A percentile compares a stretch with the other conserved stretches of the same genome.
Conservation (phyloP, 2,888 invertebrate genomes). For the Idaea straminata region DNA sequence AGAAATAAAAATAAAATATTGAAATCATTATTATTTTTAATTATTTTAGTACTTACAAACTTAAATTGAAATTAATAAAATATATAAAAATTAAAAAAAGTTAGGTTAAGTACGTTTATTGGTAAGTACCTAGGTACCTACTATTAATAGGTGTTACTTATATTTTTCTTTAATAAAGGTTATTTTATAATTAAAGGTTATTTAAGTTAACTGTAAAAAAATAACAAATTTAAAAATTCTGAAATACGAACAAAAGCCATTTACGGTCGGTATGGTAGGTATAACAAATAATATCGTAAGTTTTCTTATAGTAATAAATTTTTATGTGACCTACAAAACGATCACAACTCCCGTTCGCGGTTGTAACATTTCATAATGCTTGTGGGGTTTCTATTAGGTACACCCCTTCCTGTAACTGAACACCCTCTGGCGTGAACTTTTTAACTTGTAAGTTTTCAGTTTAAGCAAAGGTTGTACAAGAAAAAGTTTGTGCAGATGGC, state of each 20-base stretch:
- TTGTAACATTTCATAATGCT: conserved; percentile 31
- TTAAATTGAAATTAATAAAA: too few species aligned
- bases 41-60: too few species aligned
- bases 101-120: too few species aligned
- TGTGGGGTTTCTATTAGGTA: conserved; percentile 22
- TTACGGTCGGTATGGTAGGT: neutral
- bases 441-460: conserved; percentile 4
- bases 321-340: conserved; percentile 35
- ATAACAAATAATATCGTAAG: neutral
- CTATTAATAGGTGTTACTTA: too few species aligned
- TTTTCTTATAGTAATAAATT: conserved; percentile 24
- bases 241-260: neutral
- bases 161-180: too few species aligned
- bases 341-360: conserved; percentile 31
- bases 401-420: conserved; percentile 11
- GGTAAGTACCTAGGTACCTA: too few species aligned
- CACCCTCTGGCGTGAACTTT: conserved; percentile 16
- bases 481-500: neutral
- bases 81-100: too few species aligned
- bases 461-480: neutral
- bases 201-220: neutral
- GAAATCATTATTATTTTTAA: too few species aligned
- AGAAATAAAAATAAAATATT: too few species aligned
- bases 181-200: too few species aligned
- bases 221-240: neutral